These are phyloP conservation scores for Malurus melanocephalus DNA, from an alignment of 2,113 vertebrate genomes.

Conservation along the genomic window DNA sequence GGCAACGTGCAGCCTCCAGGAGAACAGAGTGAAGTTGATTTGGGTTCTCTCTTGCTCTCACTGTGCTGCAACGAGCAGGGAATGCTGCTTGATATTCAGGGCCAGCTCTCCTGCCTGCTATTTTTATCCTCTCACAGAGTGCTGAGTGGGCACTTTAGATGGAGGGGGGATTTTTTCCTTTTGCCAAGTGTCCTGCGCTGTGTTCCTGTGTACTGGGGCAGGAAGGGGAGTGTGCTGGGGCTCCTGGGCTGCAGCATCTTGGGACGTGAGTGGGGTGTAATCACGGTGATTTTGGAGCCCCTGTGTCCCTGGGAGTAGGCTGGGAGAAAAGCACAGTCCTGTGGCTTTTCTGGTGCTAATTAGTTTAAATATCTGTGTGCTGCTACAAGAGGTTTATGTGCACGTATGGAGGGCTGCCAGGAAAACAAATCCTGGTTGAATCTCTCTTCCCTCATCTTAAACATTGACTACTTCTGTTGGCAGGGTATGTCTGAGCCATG, in stretches of 20 bases:
- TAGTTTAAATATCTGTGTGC: conserved; percentile 26
- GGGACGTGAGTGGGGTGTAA: not conserved
- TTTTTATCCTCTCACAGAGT: conserved; percentile 39
- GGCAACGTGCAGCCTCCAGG: not conserved
- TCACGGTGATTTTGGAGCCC: not conserved
- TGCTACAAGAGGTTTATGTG: not conserved
- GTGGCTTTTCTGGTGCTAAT: conserved; percentile 36
- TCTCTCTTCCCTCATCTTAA: not conserved
- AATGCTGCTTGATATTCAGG: conserved; percentile 28
- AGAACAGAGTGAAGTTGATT: not conserved
- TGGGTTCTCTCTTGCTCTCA: not conserved
- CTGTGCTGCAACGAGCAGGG: not conserved
- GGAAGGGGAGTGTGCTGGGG: not conserved
- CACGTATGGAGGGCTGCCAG: not conserved
- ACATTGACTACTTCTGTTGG: not conserved
- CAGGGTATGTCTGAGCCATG: not conserved
- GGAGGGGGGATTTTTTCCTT: not conserved
- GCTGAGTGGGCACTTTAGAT: conserved; percentile 50
- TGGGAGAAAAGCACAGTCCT: not conserved
- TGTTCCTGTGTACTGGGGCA: not conserved
- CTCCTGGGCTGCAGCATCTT: not conserved
- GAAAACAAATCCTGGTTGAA: not conserved
- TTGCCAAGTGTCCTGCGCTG: conserved; percentile 22
- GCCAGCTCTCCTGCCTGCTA: conserved; percentile 34
- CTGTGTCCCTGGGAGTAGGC: not conserved